These are phyloP conservation scores for Nymphalis c-album DNA, from an alignment of 2,888 invertebrate genomes.

Conservation along the genomic window DNA sequence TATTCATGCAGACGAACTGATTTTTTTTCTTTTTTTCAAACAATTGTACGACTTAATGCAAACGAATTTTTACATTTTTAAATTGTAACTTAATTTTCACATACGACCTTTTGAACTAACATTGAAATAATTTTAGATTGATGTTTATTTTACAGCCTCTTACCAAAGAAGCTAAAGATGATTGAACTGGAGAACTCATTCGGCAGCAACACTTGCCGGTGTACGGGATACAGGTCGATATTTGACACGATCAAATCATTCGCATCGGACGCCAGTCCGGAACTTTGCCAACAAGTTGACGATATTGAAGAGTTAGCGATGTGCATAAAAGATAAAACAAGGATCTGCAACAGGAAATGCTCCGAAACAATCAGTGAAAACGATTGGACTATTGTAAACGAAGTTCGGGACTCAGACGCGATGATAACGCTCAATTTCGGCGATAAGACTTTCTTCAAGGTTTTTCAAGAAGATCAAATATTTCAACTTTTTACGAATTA, in stretches of 20 bases:
- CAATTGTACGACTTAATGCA: too few species aligned
- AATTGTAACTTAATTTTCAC: too few species aligned
- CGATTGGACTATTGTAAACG: conserved; percentile 58
- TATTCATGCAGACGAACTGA: too few species aligned
- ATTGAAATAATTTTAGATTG: neutral
- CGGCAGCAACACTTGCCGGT: conserved; percentile 89
- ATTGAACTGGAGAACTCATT: conserved; percentile 87
- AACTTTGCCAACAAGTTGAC: conserved; percentile 68
- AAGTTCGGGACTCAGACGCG: conserved; percentile 45
- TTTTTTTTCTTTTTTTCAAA: too few species aligned
- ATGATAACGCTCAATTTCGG: conserved; percentile 75
- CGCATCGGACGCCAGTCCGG: conserved; percentile 81
- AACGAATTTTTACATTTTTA: too few species aligned
- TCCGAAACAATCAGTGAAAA: conserved; percentile 51
- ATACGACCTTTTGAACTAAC: too few species aligned
- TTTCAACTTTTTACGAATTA: conserved; percentile 70
- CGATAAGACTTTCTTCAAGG: conserved; percentile 72
- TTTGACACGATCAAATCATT: conserved; percentile 89
- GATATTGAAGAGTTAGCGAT: conserved; percentile 72
- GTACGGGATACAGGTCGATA: conserved; percentile 90
- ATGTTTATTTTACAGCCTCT: conserved; percentile 57
- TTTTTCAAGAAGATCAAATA: conserved; percentile 67
- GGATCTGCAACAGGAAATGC: conserved; percentile 55
- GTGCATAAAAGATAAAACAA: conserved; percentile 48
- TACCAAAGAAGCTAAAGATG: conserved; percentile 81